Conservation (phyloP, 2,113 vertebrate genomes). For the Sardina pilchardus region DNA sequence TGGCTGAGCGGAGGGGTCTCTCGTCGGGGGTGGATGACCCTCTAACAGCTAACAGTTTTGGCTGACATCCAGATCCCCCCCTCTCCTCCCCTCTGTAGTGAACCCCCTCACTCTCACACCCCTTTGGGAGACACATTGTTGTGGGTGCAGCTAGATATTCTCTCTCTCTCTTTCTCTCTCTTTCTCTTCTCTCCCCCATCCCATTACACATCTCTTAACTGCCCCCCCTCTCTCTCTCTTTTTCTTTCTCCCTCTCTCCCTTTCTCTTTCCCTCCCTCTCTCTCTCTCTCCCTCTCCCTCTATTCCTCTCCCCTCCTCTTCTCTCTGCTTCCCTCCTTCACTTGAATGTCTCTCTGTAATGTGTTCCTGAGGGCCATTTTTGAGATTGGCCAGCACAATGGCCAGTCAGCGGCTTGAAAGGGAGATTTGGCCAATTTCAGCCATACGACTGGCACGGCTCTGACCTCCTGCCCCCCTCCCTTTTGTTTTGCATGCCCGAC, state of each 20-base stretch:
- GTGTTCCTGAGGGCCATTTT: not conserved
- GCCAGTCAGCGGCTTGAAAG: not conserved
- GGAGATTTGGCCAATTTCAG: not conserved
- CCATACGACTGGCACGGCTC: not conserved
- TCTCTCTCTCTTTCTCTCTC: not conserved
- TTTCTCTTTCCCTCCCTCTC: not conserved
- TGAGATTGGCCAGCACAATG: not conserved
- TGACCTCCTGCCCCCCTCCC: constrained; percentile 7
- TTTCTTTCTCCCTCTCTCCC: not conserved
- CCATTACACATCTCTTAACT: no score
- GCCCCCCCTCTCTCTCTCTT: not conserved
- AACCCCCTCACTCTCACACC: not conserved
- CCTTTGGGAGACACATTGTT: no score
- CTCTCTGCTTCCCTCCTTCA: not conserved
- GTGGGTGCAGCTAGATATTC: no score
- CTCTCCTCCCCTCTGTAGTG: not conserved
- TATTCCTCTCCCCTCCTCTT: not conserved
- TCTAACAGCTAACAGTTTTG: constrained; percentile 52
- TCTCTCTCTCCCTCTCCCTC: not conserved
- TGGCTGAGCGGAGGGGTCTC: not conserved
- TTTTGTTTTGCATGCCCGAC: not conserved
- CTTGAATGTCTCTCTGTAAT: constrained; percentile 5
- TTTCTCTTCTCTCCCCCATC: no score
- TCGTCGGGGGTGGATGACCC: constrained; percentile 46
- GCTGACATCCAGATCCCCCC: constrained; percentile 42